Evolutionary conservation across 2,888 invertebrate genomes (phyloP), one percentile per base, ranked within the genome.

Genomic region (Lacanobia oleracea): DNA sequence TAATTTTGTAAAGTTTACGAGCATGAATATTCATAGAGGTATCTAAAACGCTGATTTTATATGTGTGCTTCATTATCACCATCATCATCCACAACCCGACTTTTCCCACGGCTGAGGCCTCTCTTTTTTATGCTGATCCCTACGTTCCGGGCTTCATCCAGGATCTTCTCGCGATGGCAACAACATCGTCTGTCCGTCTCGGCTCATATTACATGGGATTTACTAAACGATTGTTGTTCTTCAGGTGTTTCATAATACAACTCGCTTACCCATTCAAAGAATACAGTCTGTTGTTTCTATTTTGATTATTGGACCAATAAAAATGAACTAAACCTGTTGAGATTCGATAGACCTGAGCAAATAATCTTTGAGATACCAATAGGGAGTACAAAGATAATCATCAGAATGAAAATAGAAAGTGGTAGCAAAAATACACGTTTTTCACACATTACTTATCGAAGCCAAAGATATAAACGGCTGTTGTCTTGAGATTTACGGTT

Each of bases 401-500:
- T 48, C 10, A 21, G 5, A 27, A 18, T 37, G 3, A 21, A 45
- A 59, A 10, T 1, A 27, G 9, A 48, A 14, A 51, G 8, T 10
- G 5, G 5, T 33, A 21, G 18, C n/a, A 9, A 51, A 51, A 45
- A 40, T 45, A 69, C 9, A 23, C 18, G 37, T 45, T 68, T 56
- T 51, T 51, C 45, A 69, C 57, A 48, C 51, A 53, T 77, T 37
- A 77, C 27, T 53, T 53, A 59, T 77, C 21, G 21, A 69, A 69
- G 51, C 45, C 50, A 18, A 68, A 57, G 37, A 37, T 69, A 51
- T 21, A 59, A 21, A 73, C 37, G 71, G 27, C 59, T 33, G 45
- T 48, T 48, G 21, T 27, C 45, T 48, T 14, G 53, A 9, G 51
- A 59, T 74, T 77, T 77, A 59, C 37, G 51, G 51, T 18, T 45